Percentiles rank a stretch among this genome's conserved stretches.
phyloP scores from a whole-genome alignment of 2,797 vertebrate species.

The Gymnoscopelus microlampas region DNA sequence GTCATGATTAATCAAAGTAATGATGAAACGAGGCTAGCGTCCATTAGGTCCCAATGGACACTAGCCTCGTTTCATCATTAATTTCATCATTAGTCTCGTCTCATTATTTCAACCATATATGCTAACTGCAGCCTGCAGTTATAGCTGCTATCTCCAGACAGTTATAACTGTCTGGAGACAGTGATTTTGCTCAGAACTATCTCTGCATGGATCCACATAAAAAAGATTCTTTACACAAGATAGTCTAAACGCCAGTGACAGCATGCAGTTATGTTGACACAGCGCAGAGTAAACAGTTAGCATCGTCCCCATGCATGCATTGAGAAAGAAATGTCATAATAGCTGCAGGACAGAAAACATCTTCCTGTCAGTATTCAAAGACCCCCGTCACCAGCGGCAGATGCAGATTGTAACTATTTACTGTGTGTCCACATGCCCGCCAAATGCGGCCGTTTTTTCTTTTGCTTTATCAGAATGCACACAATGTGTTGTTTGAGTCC shows the following conservation, averaged over 20 bases:
- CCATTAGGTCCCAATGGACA: too few species aligned
- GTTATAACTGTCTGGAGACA: slow-evolving; percentile 43
- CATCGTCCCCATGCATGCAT: background rate
- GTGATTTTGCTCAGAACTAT: slow-evolving; percentile 25
- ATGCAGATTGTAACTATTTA: slow-evolving; percentile 23
- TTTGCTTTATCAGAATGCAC: slow-evolving; percentile 31
- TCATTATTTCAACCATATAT: slow-evolving; percentile 21
- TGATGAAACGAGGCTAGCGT: too few species aligned
- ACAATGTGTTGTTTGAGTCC: slow-evolving; percentile 28
- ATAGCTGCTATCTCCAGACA: too few species aligned
- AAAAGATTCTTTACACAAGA: slow-evolving; percentile 46
- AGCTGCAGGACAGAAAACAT: slow-evolving; percentile 23
- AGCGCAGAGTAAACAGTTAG: slow-evolving; percentile 55
- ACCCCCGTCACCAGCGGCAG: slow-evolving; percentile 23
- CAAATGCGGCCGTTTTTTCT: background rate
- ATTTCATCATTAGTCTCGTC: slow-evolving; percentile 37
- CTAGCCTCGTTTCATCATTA: too few species aligned
- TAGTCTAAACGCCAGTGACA: slow-evolving; percentile 44
- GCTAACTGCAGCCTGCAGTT: background rate
- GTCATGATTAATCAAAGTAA: too few species aligned
- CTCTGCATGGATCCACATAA: slow-evolving; percentile 24
- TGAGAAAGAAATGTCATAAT: slow-evolving; percentile 54
- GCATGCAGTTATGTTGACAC: slow-evolving; percentile 55
- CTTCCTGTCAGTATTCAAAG: slow-evolving; percentile 4
- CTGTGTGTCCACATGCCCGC: slow-evolving; percentile 3